Base-by-base conservation (phyloP, 92 coral and sea anemone genomes). In the Micromussa lordhowensis region DNA sequence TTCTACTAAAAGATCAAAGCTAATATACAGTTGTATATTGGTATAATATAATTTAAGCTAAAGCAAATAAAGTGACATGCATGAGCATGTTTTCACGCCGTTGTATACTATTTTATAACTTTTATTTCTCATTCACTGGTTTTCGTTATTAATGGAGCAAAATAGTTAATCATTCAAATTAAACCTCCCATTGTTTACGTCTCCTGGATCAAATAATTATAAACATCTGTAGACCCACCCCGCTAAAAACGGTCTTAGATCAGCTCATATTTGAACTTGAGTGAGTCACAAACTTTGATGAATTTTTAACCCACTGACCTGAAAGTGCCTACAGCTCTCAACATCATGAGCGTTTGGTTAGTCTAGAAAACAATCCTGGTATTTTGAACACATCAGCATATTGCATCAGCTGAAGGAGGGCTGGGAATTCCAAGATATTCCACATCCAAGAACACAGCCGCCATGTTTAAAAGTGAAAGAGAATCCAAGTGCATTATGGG, bases 301-400 rank as follows among this genome's bases (percentile, higher is more conserved):
- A 88, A 88, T 63, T 84, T 91, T 36, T 68, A 64, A 8, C 29
- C 38, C 30, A 89, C 90, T 88, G 17, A 92, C 94, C 90, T 89
- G 82, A 85, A 92, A 85, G 87, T 85, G 24, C 94, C 92, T 19
- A 76, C 81, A 40, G 79, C 79, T 44, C 92, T 88, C 38, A 92
- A 31, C 94, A 89, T 92, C 24, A 87, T 85, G 22, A 53, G 21
- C 48, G n/a, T 77, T 49, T 77, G 64, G 53, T 49, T 66, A 76
- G 16, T 63, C 13, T 28, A 22, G 53, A 64, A 29, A 11, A 22
- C 31, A 32, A 76, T 63, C 51, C 35, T 30, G 19, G 29, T 51
- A 48, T 77, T 59, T 31, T 38, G 40, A 36, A 76, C 3, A 19
- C 55, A 77, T 64, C 35, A 40, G 77, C 53, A 77, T 44, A 29